These are phyloP conservation scores for Tholera decimalis DNA, from an alignment of 2,888 invertebrate genomes.

Conservation along the genomic window DNA sequence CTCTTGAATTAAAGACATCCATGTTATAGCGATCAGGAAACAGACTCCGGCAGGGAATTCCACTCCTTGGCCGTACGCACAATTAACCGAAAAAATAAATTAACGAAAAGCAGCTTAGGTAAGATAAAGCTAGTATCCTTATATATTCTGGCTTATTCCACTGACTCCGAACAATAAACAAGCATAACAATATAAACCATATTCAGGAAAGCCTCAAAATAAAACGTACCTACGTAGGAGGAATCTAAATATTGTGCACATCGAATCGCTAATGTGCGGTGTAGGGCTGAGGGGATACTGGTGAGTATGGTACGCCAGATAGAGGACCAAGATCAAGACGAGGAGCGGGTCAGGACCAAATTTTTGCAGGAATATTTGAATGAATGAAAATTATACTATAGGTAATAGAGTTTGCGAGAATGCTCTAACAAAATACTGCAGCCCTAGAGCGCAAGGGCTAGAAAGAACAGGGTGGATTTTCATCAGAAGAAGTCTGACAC, in stretches of 20 bases:
- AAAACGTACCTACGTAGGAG: constrained; percentile 59
- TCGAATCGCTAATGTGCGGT: constrained; percentile 85
- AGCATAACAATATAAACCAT: constrained; percentile 50
- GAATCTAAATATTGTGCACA: constrained; percentile 72
- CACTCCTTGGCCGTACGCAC: too few species aligned
- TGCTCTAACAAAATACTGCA: too few species aligned
- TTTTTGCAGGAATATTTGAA: constrained; percentile 2
- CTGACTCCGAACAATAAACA: constrained; percentile 39
- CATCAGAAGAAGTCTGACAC: too few species aligned
- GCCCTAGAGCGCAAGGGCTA: too few species aligned
- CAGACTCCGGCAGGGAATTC: too few species aligned
- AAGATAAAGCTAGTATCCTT: not conserved
- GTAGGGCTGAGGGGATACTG: constrained; percentile 64
- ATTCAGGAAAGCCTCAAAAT: constrained; percentile 56
- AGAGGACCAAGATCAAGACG: constrained; percentile 33
- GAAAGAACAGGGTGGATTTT: too few species aligned
- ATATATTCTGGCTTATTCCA: constrained; percentile 13
- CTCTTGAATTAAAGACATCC: too few species aligned
- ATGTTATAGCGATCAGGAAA: too few species aligned
- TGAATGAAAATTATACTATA: too few species aligned
- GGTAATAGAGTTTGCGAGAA: too few species aligned
- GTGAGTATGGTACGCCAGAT: constrained; percentile 26
- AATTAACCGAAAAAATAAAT: too few species aligned
- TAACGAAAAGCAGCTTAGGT: not conserved
- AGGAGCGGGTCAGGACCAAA: constrained; percentile 7